Evolutionary conservation across 92 coral and sea anemone species (phyloP).

Genomic region (Palythoa grandiflora): DNA sequence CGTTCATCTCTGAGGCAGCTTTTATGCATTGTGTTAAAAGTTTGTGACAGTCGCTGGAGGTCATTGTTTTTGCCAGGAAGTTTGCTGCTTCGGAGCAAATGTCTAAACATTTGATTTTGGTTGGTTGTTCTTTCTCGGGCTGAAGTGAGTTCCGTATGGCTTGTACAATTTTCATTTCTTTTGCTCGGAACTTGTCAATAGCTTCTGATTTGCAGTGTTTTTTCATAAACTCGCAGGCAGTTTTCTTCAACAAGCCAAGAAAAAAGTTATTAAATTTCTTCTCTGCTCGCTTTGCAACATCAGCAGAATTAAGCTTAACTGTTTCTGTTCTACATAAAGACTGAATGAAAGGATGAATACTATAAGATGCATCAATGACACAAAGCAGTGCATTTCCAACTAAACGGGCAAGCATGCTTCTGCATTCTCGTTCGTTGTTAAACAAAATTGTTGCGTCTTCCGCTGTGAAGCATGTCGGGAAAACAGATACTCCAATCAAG

Average conservation of each 20-base stretch:
- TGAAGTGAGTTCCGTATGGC: conserved; percentile 43
- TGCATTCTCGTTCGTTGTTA: conserved; percentile 33
- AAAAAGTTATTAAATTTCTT: conserved; percentile 24
- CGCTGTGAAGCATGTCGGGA: conserved; percentile 67
- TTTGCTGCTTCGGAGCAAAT: conserved; percentile 50
- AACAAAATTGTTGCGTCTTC: conserved; percentile 70
- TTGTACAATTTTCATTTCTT: conserved; percentile 52
- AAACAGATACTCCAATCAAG: conserved; percentile 63
- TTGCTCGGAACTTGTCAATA: conserved; percentile 32
- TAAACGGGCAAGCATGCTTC: conserved; percentile 35
- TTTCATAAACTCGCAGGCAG: conserved; percentile 55
- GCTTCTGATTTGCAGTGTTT: conserved; percentile 45
- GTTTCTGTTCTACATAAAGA: conserved; percentile 64
- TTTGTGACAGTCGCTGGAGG: conserved; percentile 46
- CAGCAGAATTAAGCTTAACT: conserved; percentile 23
- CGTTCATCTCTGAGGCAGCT: conserved; percentile 37
- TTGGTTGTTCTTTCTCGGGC: background rate
- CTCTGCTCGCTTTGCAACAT: conserved; percentile 50
- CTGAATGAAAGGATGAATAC: conserved; percentile 78
- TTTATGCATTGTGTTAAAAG: conserved; percentile 36
- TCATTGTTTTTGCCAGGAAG: conserved; percentile 59
- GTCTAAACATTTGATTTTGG: conserved; percentile 58
- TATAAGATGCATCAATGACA: conserved; percentile 57
- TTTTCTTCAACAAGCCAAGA: conserved; percentile 37
- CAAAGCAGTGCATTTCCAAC: conserved; percentile 71